Base-by-base conservation (phyloP, 2,888 invertebrate genomes). In the Campopleginae sp. region DNA sequence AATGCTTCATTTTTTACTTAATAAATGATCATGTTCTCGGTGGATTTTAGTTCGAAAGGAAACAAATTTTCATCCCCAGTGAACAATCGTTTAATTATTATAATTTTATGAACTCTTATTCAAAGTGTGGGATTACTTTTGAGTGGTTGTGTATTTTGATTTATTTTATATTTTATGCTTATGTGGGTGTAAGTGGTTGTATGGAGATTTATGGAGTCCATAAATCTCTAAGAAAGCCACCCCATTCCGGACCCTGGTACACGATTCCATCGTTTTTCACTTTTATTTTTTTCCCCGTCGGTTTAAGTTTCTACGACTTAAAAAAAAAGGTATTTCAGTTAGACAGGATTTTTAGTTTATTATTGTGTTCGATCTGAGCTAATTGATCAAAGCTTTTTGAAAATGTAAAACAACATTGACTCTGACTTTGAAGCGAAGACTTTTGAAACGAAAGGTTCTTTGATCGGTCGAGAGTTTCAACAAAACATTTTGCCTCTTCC, bases 231-330 rank as follows among this genome's bases (percentile, higher is more conserved):
- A 70, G 38, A 84, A 65, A 80, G 54, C 82, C 63, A 84, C 80
- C 78, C 82, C 23, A 78, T 74, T 54, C 44, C 76, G 85, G 85
- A 85, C 63, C 89, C 86, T 89, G 88, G 88, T 86, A 87, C 87
- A 86, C 78, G 82, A 71, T 63, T 86, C 68, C 83, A 87, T 86
- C 85, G 71, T 46, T 58, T 48, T 54, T 71, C 76, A 80, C 66
- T 77, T 80, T 77, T 71, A 66, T 71, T 75, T 78, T 70, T 42
- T 58, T 17, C 5, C 65, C 14, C 8, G 31, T 33, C 33, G 27
- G 6, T 19, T 65, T 23, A 31, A 71, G 51, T 65, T 51, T 42
- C n/a, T 65, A 44, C 42, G 23, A 66, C 0, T 5, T 23, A 10
- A 14, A 66, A n/a, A n/a, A 66, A 44, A 42, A 19, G 23, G 1